Evolutionary conservation across 2,797 vertebrate species (phyloP), one percentile per base, ranked within the genome.

Genomic region (Ceyx erithaca): DNA sequence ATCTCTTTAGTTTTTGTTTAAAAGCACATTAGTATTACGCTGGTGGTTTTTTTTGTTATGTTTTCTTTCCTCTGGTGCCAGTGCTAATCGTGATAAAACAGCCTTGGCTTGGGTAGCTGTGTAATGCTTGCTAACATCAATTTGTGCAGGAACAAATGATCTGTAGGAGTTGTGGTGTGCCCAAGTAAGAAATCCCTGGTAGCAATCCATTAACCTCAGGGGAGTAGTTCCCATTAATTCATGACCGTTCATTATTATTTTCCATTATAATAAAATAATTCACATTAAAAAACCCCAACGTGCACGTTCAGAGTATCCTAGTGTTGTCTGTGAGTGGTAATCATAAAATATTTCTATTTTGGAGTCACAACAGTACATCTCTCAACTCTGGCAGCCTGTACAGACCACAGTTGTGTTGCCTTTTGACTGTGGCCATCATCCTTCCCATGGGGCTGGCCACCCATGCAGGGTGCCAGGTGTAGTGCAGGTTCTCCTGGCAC

Each of bases 1-100:
- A 46, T 88, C 92, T 93, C 31, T 16, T 78, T 75, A 68, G 72
- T 66, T 86, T 89, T 96, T 90, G 58, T 93, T 90, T 92, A 79
- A 87, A 94, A 83, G 43, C 1, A 0, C 49, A 76, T 72, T 90
- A 59, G 28, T 48, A 55, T 95, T 87, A 80, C 67, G 63, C 19
- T 85, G 64, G 57, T 19, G 35, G 17, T 12, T 13, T 16, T 13
- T 16, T 14, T 35, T 28, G 33, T 73, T 63, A 91, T 31, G 12
- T 14, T 55, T 31, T 17, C 15, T 51, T 89, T 77, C 21, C 31
- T 82, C 82, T 85, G 52, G 21, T 85, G 62, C 31, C 82, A 90
- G 35, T 92, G 58, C 35, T 85, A 93, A 75, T 91, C 22, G 23
- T 45, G 35, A 75, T 59, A 69, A 94, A 94, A 80, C 55, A 51